Conservation (phyloP, 2,113 vertebrate species). For the Salminus brasiliensis region DNA sequence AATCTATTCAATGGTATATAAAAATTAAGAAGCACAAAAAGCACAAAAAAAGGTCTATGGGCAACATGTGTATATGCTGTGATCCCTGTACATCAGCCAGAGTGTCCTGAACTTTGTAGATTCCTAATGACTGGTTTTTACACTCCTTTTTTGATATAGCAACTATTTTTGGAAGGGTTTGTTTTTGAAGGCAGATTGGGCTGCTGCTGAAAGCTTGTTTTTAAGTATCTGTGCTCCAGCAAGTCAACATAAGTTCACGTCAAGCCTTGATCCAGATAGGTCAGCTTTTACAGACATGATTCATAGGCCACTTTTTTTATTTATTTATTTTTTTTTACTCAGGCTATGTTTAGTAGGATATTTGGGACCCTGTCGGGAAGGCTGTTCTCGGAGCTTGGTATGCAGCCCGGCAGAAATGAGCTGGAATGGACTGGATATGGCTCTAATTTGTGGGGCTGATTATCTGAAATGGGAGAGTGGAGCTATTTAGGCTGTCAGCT, state of each 20-base stretch:
- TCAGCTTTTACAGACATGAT: neutral
- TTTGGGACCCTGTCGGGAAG: neutral
- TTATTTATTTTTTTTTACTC: neutral
- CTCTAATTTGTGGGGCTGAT: slow-evolving; percentile 5
- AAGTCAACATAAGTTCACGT: neutral
- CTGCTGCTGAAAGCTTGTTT: neutral
- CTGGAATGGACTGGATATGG: neutral
- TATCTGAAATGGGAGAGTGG: slow-evolving; percentile 19
- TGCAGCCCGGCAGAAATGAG: slow-evolving; percentile 1
- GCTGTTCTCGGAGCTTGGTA: slow-evolving; percentile 14
- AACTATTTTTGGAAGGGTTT: neutral
- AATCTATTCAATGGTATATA: no score
- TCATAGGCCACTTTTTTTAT: no score
- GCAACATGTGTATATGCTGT: no score
- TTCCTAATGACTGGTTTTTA: neutral
- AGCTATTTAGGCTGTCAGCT: slow-evolving; percentile 26
- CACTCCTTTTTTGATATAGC: neutral
- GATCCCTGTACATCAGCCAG: neutral
- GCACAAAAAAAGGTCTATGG: no score
- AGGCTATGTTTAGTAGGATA: neutral
- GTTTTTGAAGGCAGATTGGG: neutral
- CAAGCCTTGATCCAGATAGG: neutral
- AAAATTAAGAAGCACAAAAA: no score
- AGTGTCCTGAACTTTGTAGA: neutral
- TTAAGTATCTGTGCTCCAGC: neutral